Base-by-base conservation (phyloP, 2,797 vertebrate species). In the Podarcis lilfordi region DNA sequence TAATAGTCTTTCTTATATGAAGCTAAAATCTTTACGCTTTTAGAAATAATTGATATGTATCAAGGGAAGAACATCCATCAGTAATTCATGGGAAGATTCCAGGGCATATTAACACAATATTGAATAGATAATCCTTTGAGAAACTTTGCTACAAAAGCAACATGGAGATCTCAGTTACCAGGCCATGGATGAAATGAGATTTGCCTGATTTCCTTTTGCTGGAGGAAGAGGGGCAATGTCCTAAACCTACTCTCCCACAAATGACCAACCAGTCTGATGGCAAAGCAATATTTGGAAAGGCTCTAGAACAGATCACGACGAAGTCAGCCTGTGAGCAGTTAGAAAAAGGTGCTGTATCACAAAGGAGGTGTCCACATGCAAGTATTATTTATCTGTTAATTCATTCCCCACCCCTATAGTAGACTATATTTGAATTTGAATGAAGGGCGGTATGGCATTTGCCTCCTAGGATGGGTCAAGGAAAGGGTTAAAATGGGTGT, bases 11-110 rank as follows among this genome's bases (percentile, higher is more conserved):
- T 80, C 71, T 89, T 85, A 80, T 61, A 27, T 79, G 75, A 93
- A 91, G 8, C 66, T 27, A 85, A 89, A 93, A 84, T 91, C 11
- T 88, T 90, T 90, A 84, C 85, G 45, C 2, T 90, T 3, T 85
- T 93, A 91, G 66, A 95, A 95, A 92, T 85, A 94, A 85, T 86
- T 92, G 23, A 68, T 87, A 29, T 1, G 1, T 91, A 89, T 89
- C 76, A 90, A 45, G 7, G 23, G 29, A 93, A 61, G 75, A 86
- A 89, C 8, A 37, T 0, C 86, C 5, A 83, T 90, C 1, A 1
- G 1, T 87, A 94, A 77, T 78, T 91, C 1, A 29, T 88, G 35
- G 27, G 86, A 90, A 93, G 6, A 92, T 75, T 89, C 5, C 72
- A 32, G 15, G 0, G 19, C 69, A 50, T 85, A 84, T 40, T 91